These are phyloP conservation scores for Gulo gulo DNA, from an alignment of 2,113 vertebrate genomes.

Conservation along the genomic window DNA sequence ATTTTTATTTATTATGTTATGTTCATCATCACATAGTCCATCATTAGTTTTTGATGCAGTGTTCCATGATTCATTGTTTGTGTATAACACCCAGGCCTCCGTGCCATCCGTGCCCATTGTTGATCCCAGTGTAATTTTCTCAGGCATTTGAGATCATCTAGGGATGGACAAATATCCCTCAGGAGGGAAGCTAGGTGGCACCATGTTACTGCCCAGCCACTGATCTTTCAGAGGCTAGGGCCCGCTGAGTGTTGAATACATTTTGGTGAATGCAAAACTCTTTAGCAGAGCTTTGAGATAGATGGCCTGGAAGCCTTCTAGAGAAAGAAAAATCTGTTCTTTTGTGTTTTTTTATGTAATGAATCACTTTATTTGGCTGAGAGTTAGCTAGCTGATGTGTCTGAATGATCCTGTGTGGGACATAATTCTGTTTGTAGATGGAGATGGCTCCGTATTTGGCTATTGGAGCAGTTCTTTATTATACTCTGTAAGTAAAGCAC, in stretches of 20 bases:
- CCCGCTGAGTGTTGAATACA: not conserved
- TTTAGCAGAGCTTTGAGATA: not conserved
- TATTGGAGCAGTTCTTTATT: conserved; percentile 17
- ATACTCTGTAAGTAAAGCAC: not conserved
- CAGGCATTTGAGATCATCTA: not conserved
- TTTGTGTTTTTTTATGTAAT: not conserved
- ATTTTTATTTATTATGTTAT: no score
- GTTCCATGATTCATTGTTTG: no score
- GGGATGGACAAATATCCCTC: not conserved
- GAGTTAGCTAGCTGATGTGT: not conserved
- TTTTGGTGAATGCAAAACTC: not conserved
- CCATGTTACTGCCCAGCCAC: conserved; percentile 69
- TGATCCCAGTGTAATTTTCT: not conserved
- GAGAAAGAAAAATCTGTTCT: not conserved
- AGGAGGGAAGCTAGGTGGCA: conserved; percentile 81
- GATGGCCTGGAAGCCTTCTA: not conserved
- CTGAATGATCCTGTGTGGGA: not conserved
- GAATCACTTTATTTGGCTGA: not conserved
- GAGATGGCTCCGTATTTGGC: not conserved
- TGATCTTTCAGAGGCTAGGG: not conserved
- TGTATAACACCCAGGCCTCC: no score
- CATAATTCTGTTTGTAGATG: not conserved
- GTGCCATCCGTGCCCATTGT: rapidly evolving
- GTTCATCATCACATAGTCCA: no score
- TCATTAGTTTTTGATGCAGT: no score